Evolutionary conservation across 2,888 invertebrate species (phyloP), one percentile per base, ranked within the genome.

Genomic region (Chrysopilus asiliformis): DNA sequence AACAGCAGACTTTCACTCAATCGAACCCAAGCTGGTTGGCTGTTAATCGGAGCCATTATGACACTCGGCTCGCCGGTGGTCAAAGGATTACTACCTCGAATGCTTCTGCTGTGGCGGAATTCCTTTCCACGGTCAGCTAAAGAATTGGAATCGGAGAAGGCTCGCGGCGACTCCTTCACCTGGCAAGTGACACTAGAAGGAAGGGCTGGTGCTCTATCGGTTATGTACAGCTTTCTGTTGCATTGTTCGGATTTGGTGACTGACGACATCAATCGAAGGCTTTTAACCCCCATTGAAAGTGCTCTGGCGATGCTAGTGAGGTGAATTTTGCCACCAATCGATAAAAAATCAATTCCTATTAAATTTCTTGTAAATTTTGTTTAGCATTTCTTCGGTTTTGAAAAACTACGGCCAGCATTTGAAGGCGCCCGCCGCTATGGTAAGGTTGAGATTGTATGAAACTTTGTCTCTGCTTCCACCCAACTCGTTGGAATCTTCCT

Each of bases 181-280:
- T 97, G 97, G 97, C 90, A 91, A 71, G 82, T 97, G 27, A 94
- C 95, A 1, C 65, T 98, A 37, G 95, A 97, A 65, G 93, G 93
- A 3, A 73, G 97, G 28, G 91, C 95, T 4, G 97, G 97, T 1
- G 97, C 97, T 2, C 65, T 98, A 9, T 90, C 93, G 28, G 91
- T 95, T 0, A 82, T 98, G 75, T 83, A 91, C 56, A 93, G 93
- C 59, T 81, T 98, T 57, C 66, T 97, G 27, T 69, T 81, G 20
- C 82, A 94, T 60, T 95, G 93, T 51, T 82, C 86, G 1, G 89
- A 94, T 46, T 65, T 97, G 41, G 75, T 90, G 2, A 86, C 81
- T 39, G 94, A 94, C 43, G 95, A 97, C 50, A 87, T 94, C 40
- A 83, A 85, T 2, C 72, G 89, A 32, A 73, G 93, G 53, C 67